phyloP scores from a whole-genome alignment of 2,113 vertebrate genomes.

The Chrysemys picta region DNA sequence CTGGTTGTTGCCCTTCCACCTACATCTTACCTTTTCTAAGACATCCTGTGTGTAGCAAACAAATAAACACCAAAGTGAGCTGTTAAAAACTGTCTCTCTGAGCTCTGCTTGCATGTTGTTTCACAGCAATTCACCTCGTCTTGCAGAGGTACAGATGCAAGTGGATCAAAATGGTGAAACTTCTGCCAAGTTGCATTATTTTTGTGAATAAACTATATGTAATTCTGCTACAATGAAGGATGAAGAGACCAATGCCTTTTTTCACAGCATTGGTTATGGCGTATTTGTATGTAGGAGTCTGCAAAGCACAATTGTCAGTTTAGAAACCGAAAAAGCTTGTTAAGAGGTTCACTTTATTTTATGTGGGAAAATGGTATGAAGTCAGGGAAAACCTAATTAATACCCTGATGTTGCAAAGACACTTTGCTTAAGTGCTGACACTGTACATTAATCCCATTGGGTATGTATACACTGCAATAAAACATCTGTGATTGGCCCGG shows the following conservation, averaged over 20 bases:
- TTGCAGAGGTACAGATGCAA: conserved; percentile 12
- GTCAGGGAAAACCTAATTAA: conserved; percentile 34
- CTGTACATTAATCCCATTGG: conserved; percentile 9
- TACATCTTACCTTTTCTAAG: neutral
- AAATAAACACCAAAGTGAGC: neutral
- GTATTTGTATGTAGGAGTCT: neutral
- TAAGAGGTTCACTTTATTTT: conserved; percentile 30
- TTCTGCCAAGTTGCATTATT: conserved; percentile 37
- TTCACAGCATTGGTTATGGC: neutral
- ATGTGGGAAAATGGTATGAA: neutral
- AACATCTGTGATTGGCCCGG: neutral
- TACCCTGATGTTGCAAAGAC: neutral
- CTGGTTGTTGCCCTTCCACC: neutral
- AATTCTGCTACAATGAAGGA: neutral
- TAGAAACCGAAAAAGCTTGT: neutral
- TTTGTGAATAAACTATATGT: conserved; percentile 26
- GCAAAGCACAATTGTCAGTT: neutral
- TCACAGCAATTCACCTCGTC: conserved; percentile 1
- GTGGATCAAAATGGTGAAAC: conserved; percentile 36
- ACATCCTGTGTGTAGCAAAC: neutral
- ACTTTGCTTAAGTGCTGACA: conserved; percentile 24
- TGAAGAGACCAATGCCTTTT: neutral
- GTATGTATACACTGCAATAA: neutral
- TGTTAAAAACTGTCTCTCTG: neutral
- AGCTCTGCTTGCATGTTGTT: conserved; percentile 37